These are phyloP conservation scores for Heliornis fulica DNA, from an alignment of 2,113 vertebrate species.

Conservation along the genomic window DNA sequence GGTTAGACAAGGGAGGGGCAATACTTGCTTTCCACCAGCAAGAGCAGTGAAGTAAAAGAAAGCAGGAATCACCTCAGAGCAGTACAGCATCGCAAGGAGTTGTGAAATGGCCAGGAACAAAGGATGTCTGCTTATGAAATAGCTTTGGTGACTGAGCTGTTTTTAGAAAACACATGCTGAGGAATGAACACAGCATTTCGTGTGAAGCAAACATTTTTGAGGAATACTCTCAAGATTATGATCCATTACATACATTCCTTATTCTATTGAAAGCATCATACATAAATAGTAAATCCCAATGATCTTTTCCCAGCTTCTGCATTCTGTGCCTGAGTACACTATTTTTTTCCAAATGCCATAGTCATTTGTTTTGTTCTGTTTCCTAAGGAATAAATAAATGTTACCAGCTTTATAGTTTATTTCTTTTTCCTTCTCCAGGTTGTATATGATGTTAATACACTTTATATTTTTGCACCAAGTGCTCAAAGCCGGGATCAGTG, in stretches of 20 bases:
- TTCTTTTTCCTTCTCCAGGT: slow-evolving; percentile 73
- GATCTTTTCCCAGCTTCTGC: background rate
- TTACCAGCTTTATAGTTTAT: background rate
- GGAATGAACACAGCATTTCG: background rate
- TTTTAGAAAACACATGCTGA: background rate
- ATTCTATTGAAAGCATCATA: background rate
- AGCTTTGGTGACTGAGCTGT: background rate
- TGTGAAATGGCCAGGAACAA: background rate
- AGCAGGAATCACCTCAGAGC: background rate
- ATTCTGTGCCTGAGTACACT: background rate
- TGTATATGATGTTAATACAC: slow-evolving; percentile 84
- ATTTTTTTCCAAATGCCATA: background rate
- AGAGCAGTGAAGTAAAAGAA: background rate
- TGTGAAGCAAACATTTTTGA: background rate
- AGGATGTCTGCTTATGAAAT: background rate
- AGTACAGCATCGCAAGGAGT: background rate
- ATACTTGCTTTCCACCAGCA: background rate
- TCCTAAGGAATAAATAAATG: background rate
- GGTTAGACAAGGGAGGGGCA: background rate
- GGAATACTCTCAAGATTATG: background rate
- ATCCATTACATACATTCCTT: background rate
- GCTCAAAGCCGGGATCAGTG: slow-evolving; percentile 83
- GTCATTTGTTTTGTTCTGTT: background rate
- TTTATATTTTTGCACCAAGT: slow-evolving; percentile 91
- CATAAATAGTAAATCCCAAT: background rate